phyloP scores from a whole-genome alignment of 2,888 invertebrate species.

The Drosophila ustulata region DNA sequence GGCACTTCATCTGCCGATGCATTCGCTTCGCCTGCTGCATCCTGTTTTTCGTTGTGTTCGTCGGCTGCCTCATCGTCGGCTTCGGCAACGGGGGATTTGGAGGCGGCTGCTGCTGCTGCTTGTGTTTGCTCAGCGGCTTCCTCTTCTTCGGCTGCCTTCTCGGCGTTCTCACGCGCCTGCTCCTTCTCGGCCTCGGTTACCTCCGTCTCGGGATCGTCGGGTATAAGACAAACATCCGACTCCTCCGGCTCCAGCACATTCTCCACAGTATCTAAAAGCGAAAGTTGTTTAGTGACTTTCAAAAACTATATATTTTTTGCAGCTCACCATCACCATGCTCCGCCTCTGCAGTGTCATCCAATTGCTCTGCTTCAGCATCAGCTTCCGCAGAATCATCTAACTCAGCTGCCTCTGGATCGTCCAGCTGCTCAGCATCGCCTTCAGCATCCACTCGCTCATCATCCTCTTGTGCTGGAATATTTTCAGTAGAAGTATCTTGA shows the following conservation, averaged over 20 bases:
- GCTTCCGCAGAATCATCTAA: conserved; percentile 34
- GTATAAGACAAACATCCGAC: conserved; percentile 89
- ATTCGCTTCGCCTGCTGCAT: conserved; percentile 6
- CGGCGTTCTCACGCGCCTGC: conserved; percentile 83
- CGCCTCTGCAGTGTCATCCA: conserved; percentile 45
- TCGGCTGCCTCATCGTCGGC: conserved; percentile 20
- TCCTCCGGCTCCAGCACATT: conserved; percentile 86
- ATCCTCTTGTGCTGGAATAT: conserved; percentile 28
- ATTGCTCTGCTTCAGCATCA: conserved; percentile 42
- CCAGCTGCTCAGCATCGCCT: conserved; percentile 39
- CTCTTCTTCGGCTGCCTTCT: conserved; percentile 77
- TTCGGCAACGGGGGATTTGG: conserved; percentile 44
- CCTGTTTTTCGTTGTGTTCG: conserved; percentile 34
- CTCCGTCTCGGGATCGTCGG: conserved; percentile 88
- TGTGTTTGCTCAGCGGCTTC: conserved; percentile 64
- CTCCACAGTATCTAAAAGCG: conserved; percentile 84
- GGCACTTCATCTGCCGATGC: conserved; percentile 40
- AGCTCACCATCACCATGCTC: conserved; percentile 72
- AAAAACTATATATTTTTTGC: not conserved
- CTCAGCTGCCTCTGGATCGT: conserved; percentile 16
- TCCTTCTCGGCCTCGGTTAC: conserved; percentile 89
- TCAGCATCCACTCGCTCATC: conserved; percentile 44
- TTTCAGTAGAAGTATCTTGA: conserved; percentile 26
- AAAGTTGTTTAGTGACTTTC: not conserved
- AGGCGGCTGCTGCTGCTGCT: conserved; percentile 7